Percentiles rank a stretch among this genome's conserved stretches.
These are phyloP conservation scores for Lepidostoma basale DNA, from an alignment of 1,140 invertebrate genomes.

Conservation along the genomic window DNA sequence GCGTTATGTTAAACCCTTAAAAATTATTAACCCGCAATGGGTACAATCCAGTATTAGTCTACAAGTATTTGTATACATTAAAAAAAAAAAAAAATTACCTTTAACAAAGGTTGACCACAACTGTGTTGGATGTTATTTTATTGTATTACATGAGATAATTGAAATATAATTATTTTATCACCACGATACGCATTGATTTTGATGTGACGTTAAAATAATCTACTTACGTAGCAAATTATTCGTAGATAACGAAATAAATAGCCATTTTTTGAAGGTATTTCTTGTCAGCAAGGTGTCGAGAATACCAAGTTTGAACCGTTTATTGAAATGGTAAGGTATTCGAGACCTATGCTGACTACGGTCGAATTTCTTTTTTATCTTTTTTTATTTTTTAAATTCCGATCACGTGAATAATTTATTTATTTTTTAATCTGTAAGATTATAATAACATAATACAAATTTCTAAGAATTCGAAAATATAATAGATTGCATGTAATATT, in stretches of 20 bases:
- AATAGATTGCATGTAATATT: background rate
- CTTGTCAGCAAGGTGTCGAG: constrained; percentile 25
- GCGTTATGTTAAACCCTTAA: too few relatives aligned
- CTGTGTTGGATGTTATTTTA: too few relatives aligned
- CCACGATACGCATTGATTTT: background rate
- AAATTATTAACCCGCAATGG: too few relatives aligned
- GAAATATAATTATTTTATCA: too few relatives aligned
- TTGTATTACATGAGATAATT: too few relatives aligned
- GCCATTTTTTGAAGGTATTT: constrained; percentile 7
- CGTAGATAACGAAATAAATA: background rate
- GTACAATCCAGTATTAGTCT: too few relatives aligned
- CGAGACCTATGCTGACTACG: constrained; percentile 34
- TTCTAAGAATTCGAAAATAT: background rate
- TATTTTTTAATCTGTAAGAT: background rate
- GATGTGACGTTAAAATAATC: background rate
- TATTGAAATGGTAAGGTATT: constrained; percentile 27
- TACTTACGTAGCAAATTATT: background rate
- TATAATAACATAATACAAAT: background rate
- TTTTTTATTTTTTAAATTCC: constrained; percentile 28
- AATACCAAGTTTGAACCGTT: constrained; percentile 24
- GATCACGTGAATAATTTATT: background rate
- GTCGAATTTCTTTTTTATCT: constrained; percentile 32
- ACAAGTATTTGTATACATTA: too few relatives aligned
- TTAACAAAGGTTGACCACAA: too few relatives aligned
- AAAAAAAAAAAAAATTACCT: too few relatives aligned